Evolutionary conservation across 1,140 invertebrate species (phyloP), one percentile per base, ranked within the genome.

Genomic region (Eupristina koningsbergeri): DNA sequence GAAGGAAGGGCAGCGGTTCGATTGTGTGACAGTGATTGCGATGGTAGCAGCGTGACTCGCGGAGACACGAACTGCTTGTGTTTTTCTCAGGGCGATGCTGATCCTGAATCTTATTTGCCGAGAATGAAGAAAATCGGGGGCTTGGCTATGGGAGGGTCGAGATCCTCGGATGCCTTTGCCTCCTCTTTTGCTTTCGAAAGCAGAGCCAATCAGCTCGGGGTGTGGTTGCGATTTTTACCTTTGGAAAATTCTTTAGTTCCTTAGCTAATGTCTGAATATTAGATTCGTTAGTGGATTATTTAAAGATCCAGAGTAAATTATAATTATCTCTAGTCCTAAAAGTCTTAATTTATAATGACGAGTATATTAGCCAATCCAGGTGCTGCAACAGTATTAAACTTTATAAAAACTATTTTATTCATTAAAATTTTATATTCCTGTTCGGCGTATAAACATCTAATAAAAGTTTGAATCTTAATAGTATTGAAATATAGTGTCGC

Each of bases 131-230:
- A 67, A 58, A 36, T 36, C 34, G 64, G 64, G 36, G 64, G 64
- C 64, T 67, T 67, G 64, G 64, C 64, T 19, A n/a, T 67, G 34
- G 64, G 34, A 36, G 34, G 64, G 64, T 67, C 64, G 64, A 58
- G 53, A 58, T 58, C 19, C 22, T 58, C 53, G 64, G 34, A 67
- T 67, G 64, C 64, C 64, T 67, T 34, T 34, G 19, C 64, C 29
- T 36, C 64, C 64, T 6, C 64, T 29, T 34, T 67, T 34, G 15
- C 64, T 67, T 34, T 31, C 15, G 64, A 67, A 39, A 67, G 1
- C 13, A n/a, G n/a, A n/a, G 64, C 64, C 19, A 67, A 67, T 67
- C 64, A 67, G 64, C 5, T 1, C 5, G 34, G 64, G 64, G 64
- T 67, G 64, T 34, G 64, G 34, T 34, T 34, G 0, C 36, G 36